Percentiles rank a stretch among this genome's conserved stretches.
These are phyloP conservation scores for Eclectus roratus DNA, from an alignment of 2,113 vertebrate genomes.

Conservation along the genomic window DNA sequence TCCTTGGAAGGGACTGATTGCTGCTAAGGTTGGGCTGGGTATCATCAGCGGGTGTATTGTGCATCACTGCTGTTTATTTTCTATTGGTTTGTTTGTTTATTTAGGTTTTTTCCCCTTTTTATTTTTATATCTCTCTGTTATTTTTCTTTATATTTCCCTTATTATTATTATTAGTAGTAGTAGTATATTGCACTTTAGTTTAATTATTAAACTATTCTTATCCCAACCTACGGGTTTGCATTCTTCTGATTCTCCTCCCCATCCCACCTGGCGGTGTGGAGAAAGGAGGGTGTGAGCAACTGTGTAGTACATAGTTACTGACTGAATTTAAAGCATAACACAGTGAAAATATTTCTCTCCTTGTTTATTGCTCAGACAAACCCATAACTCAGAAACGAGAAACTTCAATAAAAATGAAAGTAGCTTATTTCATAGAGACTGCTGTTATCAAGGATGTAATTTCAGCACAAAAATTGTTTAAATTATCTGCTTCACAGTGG, in stretches of 20 bases:
- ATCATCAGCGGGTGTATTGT: background rate
- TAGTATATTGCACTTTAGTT: background rate
- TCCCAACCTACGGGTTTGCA: background rate
- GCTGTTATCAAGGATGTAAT: background rate
- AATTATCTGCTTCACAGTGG: background rate
- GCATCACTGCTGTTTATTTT: background rate
- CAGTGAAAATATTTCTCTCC: background rate
- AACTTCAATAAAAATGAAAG: background rate
- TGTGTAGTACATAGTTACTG: background rate
- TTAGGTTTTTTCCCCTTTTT: background rate
- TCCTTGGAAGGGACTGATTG: background rate
- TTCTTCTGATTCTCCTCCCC: background rate
- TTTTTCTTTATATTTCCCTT: background rate
- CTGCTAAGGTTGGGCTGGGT: background rate
- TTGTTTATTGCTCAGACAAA: background rate
- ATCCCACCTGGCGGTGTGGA: background rate
- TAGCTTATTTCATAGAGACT: background rate
- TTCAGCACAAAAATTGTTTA: background rate
- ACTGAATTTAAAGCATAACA: background rate
- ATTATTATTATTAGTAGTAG: background rate
- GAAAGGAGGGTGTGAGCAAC: background rate
- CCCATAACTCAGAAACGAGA: background rate
- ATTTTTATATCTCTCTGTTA: background rate
- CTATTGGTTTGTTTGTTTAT: background rate
- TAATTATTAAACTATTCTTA: background rate